phyloP scores from a whole-genome alignment of 2,113 vertebrate species.

The Vanacampus margaritifer region DNA sequence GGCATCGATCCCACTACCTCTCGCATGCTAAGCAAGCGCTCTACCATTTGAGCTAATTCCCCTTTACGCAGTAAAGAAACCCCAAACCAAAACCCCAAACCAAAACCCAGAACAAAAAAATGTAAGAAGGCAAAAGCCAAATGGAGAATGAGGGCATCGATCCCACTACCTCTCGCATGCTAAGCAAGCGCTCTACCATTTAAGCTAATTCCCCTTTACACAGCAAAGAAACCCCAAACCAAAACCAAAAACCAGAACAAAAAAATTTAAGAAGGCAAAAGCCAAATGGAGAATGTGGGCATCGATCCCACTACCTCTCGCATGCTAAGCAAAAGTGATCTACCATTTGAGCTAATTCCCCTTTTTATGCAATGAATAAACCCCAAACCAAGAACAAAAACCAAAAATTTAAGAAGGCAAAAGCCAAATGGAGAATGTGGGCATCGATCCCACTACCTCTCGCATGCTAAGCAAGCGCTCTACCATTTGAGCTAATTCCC shows the following conservation, averaged over 20 bases:
- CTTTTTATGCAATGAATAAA: too few relatives aligned
- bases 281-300: constrained; percentile 55
- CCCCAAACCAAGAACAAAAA: too few relatives aligned
- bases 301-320: constrained; percentile 77
- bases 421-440: constrained; percentile 66
- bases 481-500: constrained; percentile 73
- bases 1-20: not conserved
- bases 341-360: constrained; percentile 73
- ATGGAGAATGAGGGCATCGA: constrained; percentile 75
- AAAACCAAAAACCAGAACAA: too few relatives aligned
- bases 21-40: constrained; percentile 79
- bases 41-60: constrained; percentile 81
- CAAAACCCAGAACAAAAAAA: too few relatives aligned
- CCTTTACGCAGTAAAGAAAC: too few relatives aligned
- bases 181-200: constrained; percentile 82
- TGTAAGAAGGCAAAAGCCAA: too few relatives aligned
- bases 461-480: constrained; percentile 80
- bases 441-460: constrained; percentile 76
- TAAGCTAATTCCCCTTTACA: constrained; percentile 49
- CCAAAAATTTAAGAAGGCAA: too few relatives aligned
- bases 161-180: constrained; percentile 76
- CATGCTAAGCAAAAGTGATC: constrained; percentile 80
- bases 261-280: too few relatives aligned
- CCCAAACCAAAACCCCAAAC: too few relatives aligned
- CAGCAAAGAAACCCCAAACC: constrained; percentile 52